These are phyloP conservation scores for Ornithoptera alexandrae DNA, from an alignment of 2,888 invertebrate species.

Conservation along the genomic window DNA sequence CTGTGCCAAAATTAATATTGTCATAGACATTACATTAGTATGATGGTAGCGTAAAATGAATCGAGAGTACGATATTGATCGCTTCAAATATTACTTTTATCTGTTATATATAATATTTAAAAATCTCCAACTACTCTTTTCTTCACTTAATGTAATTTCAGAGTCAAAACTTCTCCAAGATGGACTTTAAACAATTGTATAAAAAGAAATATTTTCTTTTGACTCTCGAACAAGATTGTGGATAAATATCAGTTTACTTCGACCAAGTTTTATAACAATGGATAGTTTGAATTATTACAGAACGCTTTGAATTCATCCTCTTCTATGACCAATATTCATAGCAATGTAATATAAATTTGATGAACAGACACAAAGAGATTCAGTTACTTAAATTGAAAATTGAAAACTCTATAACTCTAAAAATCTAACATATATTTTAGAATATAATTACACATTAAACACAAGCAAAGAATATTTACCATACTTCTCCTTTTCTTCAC, in stretches of 20 bases:
- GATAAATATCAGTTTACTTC: too few relatives aligned
- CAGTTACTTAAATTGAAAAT: too few relatives aligned
- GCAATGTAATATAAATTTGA: too few relatives aligned
- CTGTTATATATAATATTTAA: neutral
- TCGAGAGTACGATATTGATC: neutral
- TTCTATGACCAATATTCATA: too few relatives aligned
- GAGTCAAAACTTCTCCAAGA: neutral
- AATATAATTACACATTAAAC: neutral
- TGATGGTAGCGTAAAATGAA: neutral
- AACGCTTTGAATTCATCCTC: too few relatives aligned
- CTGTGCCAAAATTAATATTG: constrained; percentile 45
- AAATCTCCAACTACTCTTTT: neutral
- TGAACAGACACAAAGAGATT: too few relatives aligned
- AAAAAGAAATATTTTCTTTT: too few relatives aligned
- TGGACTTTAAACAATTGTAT: neutral
- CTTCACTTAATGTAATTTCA: neutral
- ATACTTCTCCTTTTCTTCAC: constrained; percentile 67
- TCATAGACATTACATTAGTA: neutral
- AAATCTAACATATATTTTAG: too few relatives aligned
- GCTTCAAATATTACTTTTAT: neutral
- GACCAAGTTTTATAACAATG: too few relatives aligned
- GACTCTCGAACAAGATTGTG: too few relatives aligned
- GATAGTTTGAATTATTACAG: too few relatives aligned
- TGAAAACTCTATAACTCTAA: too few relatives aligned
- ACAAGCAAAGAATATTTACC: constrained; percentile 42